Evolutionary conservation across 2,888 invertebrate genomes (phyloP).

Genomic region (Chorisops tibialis): DNA sequence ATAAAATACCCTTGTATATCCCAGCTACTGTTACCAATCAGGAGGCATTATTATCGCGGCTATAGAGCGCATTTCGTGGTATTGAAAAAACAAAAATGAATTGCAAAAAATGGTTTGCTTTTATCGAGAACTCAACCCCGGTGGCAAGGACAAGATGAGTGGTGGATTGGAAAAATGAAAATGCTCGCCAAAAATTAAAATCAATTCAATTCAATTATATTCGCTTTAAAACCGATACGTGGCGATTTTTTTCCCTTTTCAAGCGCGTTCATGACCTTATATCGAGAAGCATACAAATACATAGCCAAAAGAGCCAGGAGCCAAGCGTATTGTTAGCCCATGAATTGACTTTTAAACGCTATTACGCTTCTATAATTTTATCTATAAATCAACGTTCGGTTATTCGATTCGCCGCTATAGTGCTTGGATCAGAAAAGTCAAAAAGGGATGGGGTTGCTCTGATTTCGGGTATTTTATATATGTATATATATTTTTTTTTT

Average conservation of each 20-base stretch:
- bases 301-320: too few species aligned
- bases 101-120: too few species aligned
- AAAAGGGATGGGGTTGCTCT: neutral
- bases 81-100: too few species aligned
- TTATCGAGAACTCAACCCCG: too few species aligned
- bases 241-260: conserved; percentile 15
- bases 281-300: too few species aligned
- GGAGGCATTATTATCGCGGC: conserved; percentile 19
- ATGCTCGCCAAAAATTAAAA: conserved; percentile 9
- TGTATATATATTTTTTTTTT: conserved; percentile 14
- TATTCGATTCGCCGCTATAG: conserved; percentile 13
- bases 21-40: conserved; percentile 1
- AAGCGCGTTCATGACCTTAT: too few species aligned
- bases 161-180: neutral
- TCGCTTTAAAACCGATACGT: neutral
- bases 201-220: conserved; percentile 23
- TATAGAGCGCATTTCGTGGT: neutral
- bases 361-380: conserved; percentile 30
- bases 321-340: neutral
- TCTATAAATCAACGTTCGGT: conserved; percentile 33
- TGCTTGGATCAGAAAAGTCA: neutral
- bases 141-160: neutral
- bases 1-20: conserved; percentile 2
- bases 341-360: conserved; percentile 26
- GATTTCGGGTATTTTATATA: neutral